Conservation (phyloP, 2,888 invertebrate species). For the Abrostola tripartita region DNA sequence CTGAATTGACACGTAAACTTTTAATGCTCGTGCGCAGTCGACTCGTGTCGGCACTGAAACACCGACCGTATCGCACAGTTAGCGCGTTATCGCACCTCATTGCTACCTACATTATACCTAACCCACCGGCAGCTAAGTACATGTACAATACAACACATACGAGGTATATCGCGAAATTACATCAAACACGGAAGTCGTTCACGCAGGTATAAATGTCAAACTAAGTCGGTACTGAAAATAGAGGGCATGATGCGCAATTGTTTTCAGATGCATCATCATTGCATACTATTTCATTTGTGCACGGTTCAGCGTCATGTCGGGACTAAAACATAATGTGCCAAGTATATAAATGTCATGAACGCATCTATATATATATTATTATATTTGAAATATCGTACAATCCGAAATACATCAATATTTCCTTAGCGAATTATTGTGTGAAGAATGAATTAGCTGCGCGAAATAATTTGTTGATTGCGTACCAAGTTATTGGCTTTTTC, state of each 20-base stretch:
- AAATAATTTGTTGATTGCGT: conserved; percentile 50
- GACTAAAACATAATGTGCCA: conserved; percentile 35
- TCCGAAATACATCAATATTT: conserved; percentile 32
- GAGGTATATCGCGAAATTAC: conserved; percentile 79
- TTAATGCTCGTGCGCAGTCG: conserved; percentile 77
- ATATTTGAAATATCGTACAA: conserved; percentile 20
- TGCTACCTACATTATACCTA: conserved; percentile 71
- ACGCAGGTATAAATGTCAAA: conserved; percentile 66
- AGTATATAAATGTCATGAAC: conserved; percentile 29
- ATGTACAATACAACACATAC: conserved; percentile 54
- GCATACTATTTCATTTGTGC: conserved; percentile 17
- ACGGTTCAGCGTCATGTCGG: conserved; percentile 17
- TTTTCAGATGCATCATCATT: conserved; percentile 35
- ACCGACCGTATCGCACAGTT: conserved; percentile 77
- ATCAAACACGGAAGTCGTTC: conserved; percentile 81
- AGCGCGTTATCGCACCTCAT: conserved; percentile 81
- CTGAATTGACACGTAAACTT: conserved; percentile 80
- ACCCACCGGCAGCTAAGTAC: conserved; percentile 53
- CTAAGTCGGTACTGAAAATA: conserved; percentile 46
- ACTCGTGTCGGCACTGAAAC: conserved; percentile 77
- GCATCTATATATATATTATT: conserved; percentile 20
- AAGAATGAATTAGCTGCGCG: conserved; percentile 61
- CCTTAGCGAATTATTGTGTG: conserved; percentile 60
- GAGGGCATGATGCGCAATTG: conserved; percentile 36
- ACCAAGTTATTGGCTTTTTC: conserved; percentile 24